phyloP scores from a whole-genome alignment of 2,113 vertebrate species.

The Chaenocephalus aceratus region DNA sequence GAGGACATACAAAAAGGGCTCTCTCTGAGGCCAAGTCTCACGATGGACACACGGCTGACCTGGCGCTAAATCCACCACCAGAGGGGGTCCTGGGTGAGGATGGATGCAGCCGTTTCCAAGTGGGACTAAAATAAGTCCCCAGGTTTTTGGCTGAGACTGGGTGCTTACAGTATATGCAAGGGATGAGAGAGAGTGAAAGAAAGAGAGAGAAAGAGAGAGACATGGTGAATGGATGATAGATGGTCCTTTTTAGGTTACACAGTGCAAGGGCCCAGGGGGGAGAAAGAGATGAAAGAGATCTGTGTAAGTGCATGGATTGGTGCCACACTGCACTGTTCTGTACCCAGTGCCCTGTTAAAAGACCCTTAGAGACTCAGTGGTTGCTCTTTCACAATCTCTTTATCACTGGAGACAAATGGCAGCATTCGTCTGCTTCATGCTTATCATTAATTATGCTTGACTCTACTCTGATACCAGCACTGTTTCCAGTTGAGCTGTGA shows the following conservation, averaged over 20 bases:
- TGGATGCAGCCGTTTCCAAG: conserved; percentile 42
- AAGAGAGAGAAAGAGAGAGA: conserved; percentile 12
- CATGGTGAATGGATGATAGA: conserved; percentile 63
- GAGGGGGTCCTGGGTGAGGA: conserved; percentile 42
- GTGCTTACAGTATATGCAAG: conserved; percentile 24
- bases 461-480: conserved; percentile 62
- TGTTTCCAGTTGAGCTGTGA: conserved; percentile 46
- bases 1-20: conserved; percentile 59
- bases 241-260: conserved; percentile 65
- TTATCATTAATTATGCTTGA: conserved; percentile 76
- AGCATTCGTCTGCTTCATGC: conserved; percentile 65
- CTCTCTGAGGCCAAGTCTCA: conserved; percentile 28
- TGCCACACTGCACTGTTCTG: conserved; percentile 47
- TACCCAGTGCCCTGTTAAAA: conserved; percentile 29
- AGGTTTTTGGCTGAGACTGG: conserved; percentile 28
- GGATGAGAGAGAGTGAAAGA: neutral
- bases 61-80: conserved; percentile 33
- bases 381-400: conserved; percentile 58
- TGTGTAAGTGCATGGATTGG: conserved; percentile 52
- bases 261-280: conserved; percentile 48
- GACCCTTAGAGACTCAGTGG: conserved; percentile 40
- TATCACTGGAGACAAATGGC: conserved; percentile 68
- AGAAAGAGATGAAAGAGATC: conserved; percentile 51
- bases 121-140: conserved; percentile 30
- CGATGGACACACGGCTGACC: conserved; percentile 58